These are phyloP conservation scores for Clarias batrachus DNA, from an alignment of 2,113 vertebrate genomes.

Conservation along the genomic window DNA sequence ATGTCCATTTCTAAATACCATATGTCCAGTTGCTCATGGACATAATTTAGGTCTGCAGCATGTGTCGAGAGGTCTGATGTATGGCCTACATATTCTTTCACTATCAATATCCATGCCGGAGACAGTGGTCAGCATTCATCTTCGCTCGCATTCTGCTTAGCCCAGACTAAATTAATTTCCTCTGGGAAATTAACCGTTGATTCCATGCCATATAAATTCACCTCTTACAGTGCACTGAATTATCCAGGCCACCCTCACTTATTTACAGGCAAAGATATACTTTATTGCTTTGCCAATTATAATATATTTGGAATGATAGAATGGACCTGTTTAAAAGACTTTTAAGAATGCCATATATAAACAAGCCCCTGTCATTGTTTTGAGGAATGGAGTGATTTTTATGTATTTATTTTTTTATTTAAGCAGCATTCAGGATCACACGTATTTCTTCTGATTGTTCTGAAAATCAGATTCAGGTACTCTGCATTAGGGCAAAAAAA, in stretches of 20 bases:
- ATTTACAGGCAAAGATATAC: conserved; percentile 63
- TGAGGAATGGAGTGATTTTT: conserved; percentile 51
- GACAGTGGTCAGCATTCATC: conserved; percentile 68
- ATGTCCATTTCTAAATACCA: conserved; percentile 42
- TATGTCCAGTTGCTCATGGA: conserved; percentile 35
- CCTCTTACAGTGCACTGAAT: conserved; percentile 63
- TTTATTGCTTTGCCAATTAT: conserved; percentile 64
- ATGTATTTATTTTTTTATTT: conserved; percentile 51
- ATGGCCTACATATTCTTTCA: conserved; percentile 42
- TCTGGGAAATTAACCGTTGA: conserved; percentile 67
- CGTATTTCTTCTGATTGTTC: conserved; percentile 51
- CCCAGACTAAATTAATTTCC: conserved; percentile 67
- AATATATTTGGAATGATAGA: conserved; percentile 64
- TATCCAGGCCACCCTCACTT: conserved; percentile 55
- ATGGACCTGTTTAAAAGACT: conserved; percentile 52
- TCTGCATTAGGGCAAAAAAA: conserved; percentile 24
- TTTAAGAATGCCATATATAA: conserved; percentile 55
- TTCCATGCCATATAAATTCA: conserved; percentile 60
- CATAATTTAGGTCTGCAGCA: conserved; percentile 53
- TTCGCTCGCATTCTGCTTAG: conserved; percentile 46
- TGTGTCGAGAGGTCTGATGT: conserved; percentile 33
- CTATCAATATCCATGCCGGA: conserved; percentile 65
- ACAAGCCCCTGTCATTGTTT: conserved; percentile 46
- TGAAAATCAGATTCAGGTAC: conserved; percentile 37
- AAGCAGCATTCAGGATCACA: conserved; percentile 45